Evolutionary conservation across 2,888 invertebrate genomes (phyloP).

Genomic region (Orthosia gothica): DNA sequence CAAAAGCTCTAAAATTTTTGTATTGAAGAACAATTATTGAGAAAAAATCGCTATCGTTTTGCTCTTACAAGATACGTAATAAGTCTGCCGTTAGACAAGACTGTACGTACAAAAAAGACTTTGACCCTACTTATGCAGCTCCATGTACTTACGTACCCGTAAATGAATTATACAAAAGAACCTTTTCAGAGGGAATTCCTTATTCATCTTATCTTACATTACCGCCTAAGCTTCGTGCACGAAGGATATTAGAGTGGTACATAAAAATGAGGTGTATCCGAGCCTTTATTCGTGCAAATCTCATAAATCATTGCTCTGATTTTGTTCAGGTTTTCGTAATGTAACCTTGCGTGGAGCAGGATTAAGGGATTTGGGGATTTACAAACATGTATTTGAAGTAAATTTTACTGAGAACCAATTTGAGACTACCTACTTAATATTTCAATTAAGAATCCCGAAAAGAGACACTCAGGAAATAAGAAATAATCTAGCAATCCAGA

Average conservation of each 20-base stretch:
- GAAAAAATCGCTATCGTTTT: no score
- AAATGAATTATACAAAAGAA: constrained; percentile 77
- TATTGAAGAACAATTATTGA: no score
- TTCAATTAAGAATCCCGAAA: neutral
- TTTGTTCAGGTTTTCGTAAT: constrained; percentile 22
- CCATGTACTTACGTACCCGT: constrained; percentile 67
- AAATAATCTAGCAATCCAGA: neutral
- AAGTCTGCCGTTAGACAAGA: constrained; percentile 22
- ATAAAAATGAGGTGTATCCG: constrained; percentile 45
- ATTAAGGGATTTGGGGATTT: constrained; percentile 23
- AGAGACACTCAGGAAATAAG: neutral
- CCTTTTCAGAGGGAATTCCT: constrained; percentile 71
- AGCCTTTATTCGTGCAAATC: constrained; percentile 34
- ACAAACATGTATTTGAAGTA: neutral
- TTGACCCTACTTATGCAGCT: constrained; percentile 72
- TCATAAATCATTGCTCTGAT: constrained; percentile 39
- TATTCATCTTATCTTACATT: constrained; percentile 76
- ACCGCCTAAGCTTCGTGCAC: constrained; percentile 68
- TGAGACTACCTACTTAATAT: neutral
- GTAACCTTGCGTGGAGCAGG: neutral
- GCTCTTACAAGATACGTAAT: no score
- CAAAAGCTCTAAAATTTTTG: no score
- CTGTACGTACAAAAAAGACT: constrained; percentile 61
- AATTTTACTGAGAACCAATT: neutral
- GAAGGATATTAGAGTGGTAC: constrained; percentile 61